Base-by-base conservation (phyloP, 2,113 vertebrate species). In the Hoplias malabaricus region DNA sequence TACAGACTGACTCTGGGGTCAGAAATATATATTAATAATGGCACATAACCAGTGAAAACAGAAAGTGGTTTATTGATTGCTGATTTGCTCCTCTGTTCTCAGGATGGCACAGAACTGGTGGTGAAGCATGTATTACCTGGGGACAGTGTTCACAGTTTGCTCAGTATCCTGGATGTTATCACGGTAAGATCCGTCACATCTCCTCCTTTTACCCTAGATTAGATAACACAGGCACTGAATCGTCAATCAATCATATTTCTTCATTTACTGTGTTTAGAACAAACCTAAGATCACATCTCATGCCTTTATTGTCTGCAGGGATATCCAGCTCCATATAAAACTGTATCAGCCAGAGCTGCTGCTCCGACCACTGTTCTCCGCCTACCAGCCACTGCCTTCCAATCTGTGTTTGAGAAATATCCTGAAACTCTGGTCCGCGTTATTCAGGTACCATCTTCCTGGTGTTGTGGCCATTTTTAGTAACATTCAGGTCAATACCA, bases 71-170 rank as follows among this genome's bases (percentile, higher is more conserved):
- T n/a, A n/a, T n/a, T n/a, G n/a, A n/a, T n/a, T n/a, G n/a, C n/a
- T n/a, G n/a, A n/a, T 1, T 53, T 53, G 4, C 3, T 70, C 46
- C 33, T 46, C 25, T 43, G 27, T n/a, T 46, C 7, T 50, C 62
- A 99, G 97, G 96, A 97, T 4, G 95, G 96, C 1, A 94, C 94
- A 0, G 96, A 98, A 14, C 89, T 93, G 62, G 93, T 93, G 36
- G 96, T 98, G 27, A 98, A 99, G 85, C 95, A 98, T 6, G 96
- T 98, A 36, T 85, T 94, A 62, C 89, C 95, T 0, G 97, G 96
- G 66, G 96, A 98, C 91, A 99, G 96, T 0, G 93, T 98, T 19
- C 96, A 98, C 88, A 99, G 97, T 82, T 90, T 97, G 25, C 95
- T 98, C 82, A 98, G 96, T 82, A 96, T 99, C 65, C 88, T 98